These are phyloP conservation scores for Lasioglossum zephyrum DNA, from an alignment of 2,888 invertebrate genomes.

Conservation along the genomic window DNA sequence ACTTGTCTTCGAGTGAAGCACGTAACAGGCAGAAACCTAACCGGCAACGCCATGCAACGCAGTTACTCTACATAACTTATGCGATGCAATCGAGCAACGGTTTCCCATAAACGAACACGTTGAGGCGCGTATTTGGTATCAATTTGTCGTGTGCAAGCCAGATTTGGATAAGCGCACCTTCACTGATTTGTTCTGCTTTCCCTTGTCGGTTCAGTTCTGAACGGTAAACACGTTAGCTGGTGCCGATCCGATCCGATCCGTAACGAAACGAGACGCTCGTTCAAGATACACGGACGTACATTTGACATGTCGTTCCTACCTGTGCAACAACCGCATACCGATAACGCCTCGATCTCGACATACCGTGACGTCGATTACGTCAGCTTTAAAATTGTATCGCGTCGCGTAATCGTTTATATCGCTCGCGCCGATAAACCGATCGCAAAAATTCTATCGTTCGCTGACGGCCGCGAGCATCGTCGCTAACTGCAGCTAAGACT, in stretches of 20 bases:
- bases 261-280: not conserved
- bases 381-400: conserved; percentile 70
- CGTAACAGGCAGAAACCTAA: conserved; percentile 24
- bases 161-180: conserved; percentile 37
- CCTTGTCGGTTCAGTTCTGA: conserved; percentile 26
- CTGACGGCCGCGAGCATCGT: not conserved
- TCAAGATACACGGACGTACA: conserved; percentile 19
- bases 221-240: conserved; percentile 20
- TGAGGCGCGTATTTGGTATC: conserved; percentile 32
- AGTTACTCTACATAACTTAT: conserved; percentile 31
- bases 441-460: not conserved
- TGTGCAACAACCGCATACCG: conserved; percentile 54
- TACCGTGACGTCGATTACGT: conserved; percentile 58
- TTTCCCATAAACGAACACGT: conserved; percentile 52
- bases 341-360: conserved; percentile 57
- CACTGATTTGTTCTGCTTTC: conserved; percentile 54
- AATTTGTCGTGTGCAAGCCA: conserved; percentile 31
- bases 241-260: conserved; percentile 29
- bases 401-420: conserved; percentile 39
- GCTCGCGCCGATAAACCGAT: conserved; percentile 13
- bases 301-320: conserved; percentile 45
- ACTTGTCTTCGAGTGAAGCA: conserved; percentile 8
- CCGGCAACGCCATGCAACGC: conserved; percentile 11
- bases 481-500: not conserved
- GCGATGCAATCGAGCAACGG: conserved; percentile 17